A percentile compares a stretch with the other conserved stretches of the same genome.
phyloP scores from a whole-genome alignment of 2,888 invertebrate species.

The Watsonalla cultraria region DNA sequence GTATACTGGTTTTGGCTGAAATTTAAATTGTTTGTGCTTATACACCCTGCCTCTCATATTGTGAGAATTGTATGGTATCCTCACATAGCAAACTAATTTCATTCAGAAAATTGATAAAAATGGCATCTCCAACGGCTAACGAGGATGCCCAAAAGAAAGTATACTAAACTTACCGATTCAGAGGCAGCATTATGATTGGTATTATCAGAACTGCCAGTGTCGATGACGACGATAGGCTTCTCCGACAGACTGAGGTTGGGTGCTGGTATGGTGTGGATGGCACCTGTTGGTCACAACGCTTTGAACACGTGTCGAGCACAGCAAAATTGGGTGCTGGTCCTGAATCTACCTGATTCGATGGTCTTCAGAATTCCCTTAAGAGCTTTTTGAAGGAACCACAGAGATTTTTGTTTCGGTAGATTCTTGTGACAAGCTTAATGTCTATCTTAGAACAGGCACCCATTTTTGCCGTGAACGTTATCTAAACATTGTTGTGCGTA shows the following conservation, averaged over 20 bases:
- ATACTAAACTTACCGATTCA: conserved; percentile 41
- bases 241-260: conserved; percentile 86
- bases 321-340: conserved; percentile 23
- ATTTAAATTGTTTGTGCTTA: conserved; percentile 9
- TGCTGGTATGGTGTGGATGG: conserved; percentile 92
- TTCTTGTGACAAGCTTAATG: conserved; percentile 2
- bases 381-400: no score
- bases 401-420: neutral
- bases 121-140: no score
- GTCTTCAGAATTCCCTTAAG: no score
- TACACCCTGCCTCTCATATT: no score
- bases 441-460: conserved; percentile 7
- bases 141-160: no score
- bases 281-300: conserved; percentile 74
- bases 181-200: conserved; percentile 23
- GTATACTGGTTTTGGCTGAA: conserved; percentile 51
- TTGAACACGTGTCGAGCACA: conserved; percentile 33
- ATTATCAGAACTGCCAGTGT: conserved; percentile 30
- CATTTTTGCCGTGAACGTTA: conserved; percentile 23
- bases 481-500: conserved; percentile 12
- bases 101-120: no score
- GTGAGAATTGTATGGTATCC: neutral
- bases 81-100: neutral
- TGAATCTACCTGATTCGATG: conserved; percentile 4
- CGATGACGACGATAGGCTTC: conserved; percentile 77